Evolutionary conservation across 2,113 vertebrate genomes (phyloP).

Genomic region (Tachuris rubrigastra): DNA sequence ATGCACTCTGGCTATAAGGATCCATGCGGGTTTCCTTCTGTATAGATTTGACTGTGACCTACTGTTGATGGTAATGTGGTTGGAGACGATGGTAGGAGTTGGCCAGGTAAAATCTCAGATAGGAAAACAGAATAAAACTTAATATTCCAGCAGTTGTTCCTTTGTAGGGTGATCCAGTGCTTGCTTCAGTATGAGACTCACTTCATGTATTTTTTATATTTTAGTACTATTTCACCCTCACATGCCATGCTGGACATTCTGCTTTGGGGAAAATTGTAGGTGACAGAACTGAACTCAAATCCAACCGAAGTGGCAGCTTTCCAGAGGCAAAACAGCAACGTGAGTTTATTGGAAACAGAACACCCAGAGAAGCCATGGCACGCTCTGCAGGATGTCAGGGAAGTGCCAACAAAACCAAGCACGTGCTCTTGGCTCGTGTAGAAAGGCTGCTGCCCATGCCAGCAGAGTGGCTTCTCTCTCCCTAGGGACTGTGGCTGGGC

Average conservation of each 20-base stretch:
- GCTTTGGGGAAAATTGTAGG: neutral
- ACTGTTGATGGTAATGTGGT: neutral
- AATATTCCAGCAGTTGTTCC: neutral
- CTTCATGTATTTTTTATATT: neutral
- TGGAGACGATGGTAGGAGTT: fast-evolving
- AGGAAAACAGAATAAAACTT: neutral
- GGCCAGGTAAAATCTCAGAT: neutral
- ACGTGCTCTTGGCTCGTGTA: neutral
- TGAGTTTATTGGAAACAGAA: neutral
- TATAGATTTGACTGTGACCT: slow-evolving; percentile 2
- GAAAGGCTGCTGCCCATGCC: neutral
- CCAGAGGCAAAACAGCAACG: neutral
- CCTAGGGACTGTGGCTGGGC: neutral
- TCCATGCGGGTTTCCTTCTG: neutral
- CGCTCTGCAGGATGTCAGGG: neutral
- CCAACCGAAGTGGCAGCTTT: neutral
- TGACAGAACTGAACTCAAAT: neutral
- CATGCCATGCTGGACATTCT: neutral
- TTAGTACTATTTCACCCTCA: neutral
- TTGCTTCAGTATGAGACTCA: neutral
- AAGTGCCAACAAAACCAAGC: neutral
- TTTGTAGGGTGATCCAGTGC: neutral
- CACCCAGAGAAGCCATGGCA: neutral
- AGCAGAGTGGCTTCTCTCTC: neutral
- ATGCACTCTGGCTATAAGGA: neutral